Evolutionary conservation across 2,797 vertebrate species (phyloP), one percentile per base, ranked within the genome.

Genomic region (Chelon labrosus): DNA sequence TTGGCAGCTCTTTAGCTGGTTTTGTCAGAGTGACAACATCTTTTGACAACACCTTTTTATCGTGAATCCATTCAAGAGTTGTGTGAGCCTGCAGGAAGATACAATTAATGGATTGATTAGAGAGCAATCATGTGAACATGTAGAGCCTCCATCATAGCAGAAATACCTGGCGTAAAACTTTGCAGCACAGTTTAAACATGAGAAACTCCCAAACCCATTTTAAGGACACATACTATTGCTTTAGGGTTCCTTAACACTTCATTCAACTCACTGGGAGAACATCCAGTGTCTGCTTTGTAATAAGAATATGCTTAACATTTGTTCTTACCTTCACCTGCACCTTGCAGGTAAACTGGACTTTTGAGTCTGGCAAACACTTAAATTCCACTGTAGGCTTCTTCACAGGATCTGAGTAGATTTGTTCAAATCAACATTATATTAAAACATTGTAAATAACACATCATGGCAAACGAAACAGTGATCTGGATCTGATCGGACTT

Each of bases 21-120:
- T 0, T 10, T 0, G 0, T 7, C 9, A 85, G 19, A 47, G 0
- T 38, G 0, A 0, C 0, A 22, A 3, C 22, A 0, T 2, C 0
- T 0, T 14, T 0, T 0, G 0, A 0, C 3, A 37, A 0, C 3
- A 1, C 0, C 0, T 71, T 2, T 0, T 3, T 0, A 3, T 74
- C 47, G n/a, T 31, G 3, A 4, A 70, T 0, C 91, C 89, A 91
- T 2, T 2, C 0, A 11, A 47, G 10, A 0, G 0, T n/a, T 1
- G 1, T 11, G 8, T 12, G 0, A 0, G 0, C 17, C 0, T 20
- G 50, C 11, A 27, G 20, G 17, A 8, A 44, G 47, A 39, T 1
- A 20, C 0, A 2, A 46, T 14, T 2, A 11, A 19, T 41, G 2
- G 19, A 38, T 2, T 10, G 35, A 25, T 52, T 17, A 25, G 58